These are phyloP conservation scores for Liposcelis brunnea DNA, from an alignment of 2,888 invertebrate species.

Conservation along the genomic window DNA sequence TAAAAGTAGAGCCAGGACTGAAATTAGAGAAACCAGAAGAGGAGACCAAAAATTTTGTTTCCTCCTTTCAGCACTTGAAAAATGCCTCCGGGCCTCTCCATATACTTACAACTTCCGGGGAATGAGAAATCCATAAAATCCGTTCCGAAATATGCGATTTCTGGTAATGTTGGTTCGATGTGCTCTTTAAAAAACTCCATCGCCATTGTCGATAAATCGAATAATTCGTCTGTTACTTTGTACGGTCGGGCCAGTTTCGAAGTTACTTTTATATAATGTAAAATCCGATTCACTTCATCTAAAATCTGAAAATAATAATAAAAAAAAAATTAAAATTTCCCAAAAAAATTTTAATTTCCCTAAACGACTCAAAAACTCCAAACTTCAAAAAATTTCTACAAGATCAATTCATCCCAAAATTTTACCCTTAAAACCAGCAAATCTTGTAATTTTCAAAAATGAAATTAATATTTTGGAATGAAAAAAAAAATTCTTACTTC, in stretches of 20 bases:
- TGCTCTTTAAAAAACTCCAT: conserved; percentile 95
- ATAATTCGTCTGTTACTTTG: conserved; percentile 84
- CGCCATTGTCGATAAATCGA: conserved; percentile 91
- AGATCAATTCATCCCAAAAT: too few species aligned
- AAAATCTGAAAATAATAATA: conserved; percentile 53
- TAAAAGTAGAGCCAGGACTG: too few species aligned
- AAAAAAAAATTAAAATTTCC: conserved; percentile 2
- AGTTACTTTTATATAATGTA: conserved; percentile 65
- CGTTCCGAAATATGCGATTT: conserved; percentile 72
- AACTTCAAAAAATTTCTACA: too few species aligned
- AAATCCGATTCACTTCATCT: conserved; percentile 77
- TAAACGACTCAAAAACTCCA: too few species aligned
- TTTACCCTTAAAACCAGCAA: too few species aligned
- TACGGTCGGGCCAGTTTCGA: conserved; percentile 71
- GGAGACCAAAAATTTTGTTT: too few species aligned
- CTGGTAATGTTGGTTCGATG: conserved; percentile 76
- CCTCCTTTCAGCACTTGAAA: too few species aligned
- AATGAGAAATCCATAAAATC: conserved; percentile 60
- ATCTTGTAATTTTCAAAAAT: too few species aligned
- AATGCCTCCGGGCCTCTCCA: too few species aligned
- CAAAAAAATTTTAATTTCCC: conserved; percentile 1
- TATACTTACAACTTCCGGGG: conserved; percentile 12
- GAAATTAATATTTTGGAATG: too few species aligned
- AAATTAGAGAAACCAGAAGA: too few species aligned
- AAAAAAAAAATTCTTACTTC: too few species aligned